A percentile compares a stretch with the other conserved stretches of the same genome.
Evolutionary conservation across 2,113 vertebrate genomes (phyloP).

Genomic region (Cryptotis parvus): DNA sequence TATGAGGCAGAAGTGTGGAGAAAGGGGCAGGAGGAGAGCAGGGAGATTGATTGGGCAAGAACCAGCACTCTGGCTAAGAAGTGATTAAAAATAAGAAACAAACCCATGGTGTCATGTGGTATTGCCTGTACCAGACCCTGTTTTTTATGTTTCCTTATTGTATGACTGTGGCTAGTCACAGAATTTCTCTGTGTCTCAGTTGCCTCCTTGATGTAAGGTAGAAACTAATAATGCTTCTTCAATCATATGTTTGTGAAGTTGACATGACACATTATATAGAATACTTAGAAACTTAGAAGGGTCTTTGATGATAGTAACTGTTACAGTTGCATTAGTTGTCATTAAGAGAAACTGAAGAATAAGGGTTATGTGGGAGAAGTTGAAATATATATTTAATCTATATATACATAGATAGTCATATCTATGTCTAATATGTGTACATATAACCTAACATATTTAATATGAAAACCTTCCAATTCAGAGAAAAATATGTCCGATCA

Average conservation of each 20-base stretch:
- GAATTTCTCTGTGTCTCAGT: neutral
- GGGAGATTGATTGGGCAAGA: neutral
- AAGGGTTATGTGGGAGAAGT: neutral
- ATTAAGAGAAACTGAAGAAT: neutral
- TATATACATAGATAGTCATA: too few species aligned
- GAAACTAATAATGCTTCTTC: neutral
- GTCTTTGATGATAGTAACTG: neutral
- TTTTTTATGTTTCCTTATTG: neutral
- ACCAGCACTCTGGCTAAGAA: neutral
- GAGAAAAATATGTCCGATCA: neutral
- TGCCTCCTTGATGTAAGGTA: neutral
- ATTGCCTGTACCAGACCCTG: neutral
- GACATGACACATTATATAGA: neutral
- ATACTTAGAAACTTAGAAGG: neutral
- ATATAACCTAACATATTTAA: neutral
- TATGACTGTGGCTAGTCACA: neutral
- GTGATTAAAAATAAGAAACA: neutral
- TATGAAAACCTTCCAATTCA: neutral
- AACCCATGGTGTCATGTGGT: neutral
- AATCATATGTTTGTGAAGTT: neutral
- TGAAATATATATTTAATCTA: too few species aligned
- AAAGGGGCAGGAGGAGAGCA: rapidly evolving
- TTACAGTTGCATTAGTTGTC: neutral
- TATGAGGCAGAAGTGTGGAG: neutral
- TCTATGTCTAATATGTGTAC: too few species aligned